Percentiles rank a stretch among this genome's conserved stretches.
phyloP scores from a whole-genome alignment of 1,140 invertebrate species.

The Drosophila carrolli region DNA sequence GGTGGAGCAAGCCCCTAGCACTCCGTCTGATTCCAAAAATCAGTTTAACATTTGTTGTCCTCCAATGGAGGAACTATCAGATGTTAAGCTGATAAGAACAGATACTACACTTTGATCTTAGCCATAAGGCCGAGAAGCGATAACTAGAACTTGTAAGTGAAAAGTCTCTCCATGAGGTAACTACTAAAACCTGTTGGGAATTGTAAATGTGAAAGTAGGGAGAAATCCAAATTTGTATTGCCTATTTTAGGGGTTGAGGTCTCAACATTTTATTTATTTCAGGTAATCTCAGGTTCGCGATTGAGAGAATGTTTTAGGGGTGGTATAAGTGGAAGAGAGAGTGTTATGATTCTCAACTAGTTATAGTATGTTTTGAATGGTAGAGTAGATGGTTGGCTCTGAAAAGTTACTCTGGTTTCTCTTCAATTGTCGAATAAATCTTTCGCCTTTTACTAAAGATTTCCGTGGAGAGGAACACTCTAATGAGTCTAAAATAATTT shows the following conservation, averaged over 20 bases:
- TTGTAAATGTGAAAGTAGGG: neutral
- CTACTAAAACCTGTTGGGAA: conserved; percentile 15
- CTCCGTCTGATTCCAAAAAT: conserved; percentile 49
- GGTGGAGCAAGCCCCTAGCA: conserved; percentile 60
- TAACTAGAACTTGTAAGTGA: conserved; percentile 62
- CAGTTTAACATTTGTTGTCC: conserved; percentile 59
- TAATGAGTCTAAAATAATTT: conserved; percentile 77
- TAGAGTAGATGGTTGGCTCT: neutral
- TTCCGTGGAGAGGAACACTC: conserved; percentile 84
- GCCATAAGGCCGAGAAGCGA: conserved; percentile 85
- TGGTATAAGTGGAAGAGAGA: neutral
- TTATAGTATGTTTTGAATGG: neutral
- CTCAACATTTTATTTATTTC: too few species aligned
- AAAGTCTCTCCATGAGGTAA: neutral
- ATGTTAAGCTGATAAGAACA: conserved; percentile 88
- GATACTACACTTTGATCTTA: conserved; percentile 87
- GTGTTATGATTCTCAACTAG: conserved; percentile 32
- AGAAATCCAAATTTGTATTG: neutral
- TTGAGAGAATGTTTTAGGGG: neutral
- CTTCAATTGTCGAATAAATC: conserved; percentile 85
- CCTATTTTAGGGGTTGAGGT: conserved; percentile 11
- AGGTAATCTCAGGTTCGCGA: neutral
- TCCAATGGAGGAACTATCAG: conserved; percentile 58
- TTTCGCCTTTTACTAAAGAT: conserved; percentile 86
- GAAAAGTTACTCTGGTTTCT: conserved; percentile 64